Evolutionary conservation across 30 jellyfish, hydroid and myxozoan species (phyloP).

Genomic region (Pseudorhiza aurosa): DNA sequence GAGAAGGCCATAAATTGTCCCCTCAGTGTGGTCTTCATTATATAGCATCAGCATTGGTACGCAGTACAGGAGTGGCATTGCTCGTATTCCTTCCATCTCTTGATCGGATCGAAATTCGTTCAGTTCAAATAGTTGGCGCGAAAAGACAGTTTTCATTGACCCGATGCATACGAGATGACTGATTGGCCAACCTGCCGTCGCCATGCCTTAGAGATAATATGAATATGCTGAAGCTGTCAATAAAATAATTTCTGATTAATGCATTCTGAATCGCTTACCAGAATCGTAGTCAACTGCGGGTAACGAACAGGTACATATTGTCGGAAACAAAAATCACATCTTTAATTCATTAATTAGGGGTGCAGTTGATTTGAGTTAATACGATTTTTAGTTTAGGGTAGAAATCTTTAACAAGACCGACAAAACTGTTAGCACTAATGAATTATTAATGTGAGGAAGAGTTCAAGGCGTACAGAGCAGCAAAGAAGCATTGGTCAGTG

Average conservation of each 20-base stretch:
- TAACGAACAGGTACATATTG: constrained; percentile 14
- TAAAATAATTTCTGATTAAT: background rate
- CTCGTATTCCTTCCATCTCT: no score
- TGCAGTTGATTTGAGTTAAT: background rate
- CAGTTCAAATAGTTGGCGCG: no score
- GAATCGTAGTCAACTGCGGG: constrained; percentile 4
- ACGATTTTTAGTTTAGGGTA: background rate
- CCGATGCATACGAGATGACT: no score
- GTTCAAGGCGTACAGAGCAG: background rate
- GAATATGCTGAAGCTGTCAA: background rate
- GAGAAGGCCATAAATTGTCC: no score
- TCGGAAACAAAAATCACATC: background rate
- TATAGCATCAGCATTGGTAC: no score
- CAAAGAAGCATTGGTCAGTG: background rate
- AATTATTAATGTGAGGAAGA: background rate
- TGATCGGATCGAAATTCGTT: no score
- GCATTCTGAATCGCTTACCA: background rate
- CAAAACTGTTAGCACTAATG: background rate
- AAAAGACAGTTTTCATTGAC: no score
- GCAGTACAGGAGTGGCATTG: no score
- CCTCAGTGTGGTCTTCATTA: no score
- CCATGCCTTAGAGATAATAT: background rate
- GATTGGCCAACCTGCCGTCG: background rate
- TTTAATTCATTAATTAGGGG: constrained; percentile 6
- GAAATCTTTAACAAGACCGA: background rate